Evolutionary conservation across 2,113 vertebrate species (phyloP), one percentile per base, ranked within the genome.

Genomic region (Chrysochloris asiatica): DNA sequence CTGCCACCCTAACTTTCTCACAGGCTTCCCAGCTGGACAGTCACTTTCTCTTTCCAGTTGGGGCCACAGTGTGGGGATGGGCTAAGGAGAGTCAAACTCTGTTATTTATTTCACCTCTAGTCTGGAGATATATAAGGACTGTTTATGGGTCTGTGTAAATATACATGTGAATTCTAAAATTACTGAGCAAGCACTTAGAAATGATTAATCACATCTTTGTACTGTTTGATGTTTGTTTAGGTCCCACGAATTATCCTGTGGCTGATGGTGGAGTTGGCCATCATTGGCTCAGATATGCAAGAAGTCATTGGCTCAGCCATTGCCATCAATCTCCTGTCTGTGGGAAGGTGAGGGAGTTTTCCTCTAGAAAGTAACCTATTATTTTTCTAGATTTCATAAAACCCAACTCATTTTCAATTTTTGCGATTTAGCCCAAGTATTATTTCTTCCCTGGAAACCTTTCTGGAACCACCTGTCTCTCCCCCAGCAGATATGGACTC

Each of bases 251-350:
- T 99, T 76, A 94, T 99, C 61, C 97, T 99, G 19, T 99, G 99
- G 99, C 94, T 99, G 63, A 99, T 99, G 99, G 98, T 99, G 2
- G 99, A 99, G 11, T 71, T 99, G 5, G 99, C 99, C 1, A 99
- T 99, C 96, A 99, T 99, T 17, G 99, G 99, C 59, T 99, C 99
- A 0, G 99, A 99, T 83, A 99, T 99, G 99, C 99, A 99, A 94
- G 99, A 99, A 92, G 99, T 99, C 96, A 99, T 99, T 6, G 99
- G 99, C 95, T 99, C 99, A 0, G 99, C 99, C 45, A 99, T 99
- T 4, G 99, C 99, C 9, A 97, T 99, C 76, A 98, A 99, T 97
- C 99, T 99, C 69, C 98, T 99, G 71, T 99, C 99, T 24, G 67
- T 97, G 93, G 99, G 99, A 91, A 98, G 97, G 99, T 99, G 92